phyloP scores from a whole-genome alignment of 2,113 vertebrate genomes.

The Caretta caretta region DNA sequence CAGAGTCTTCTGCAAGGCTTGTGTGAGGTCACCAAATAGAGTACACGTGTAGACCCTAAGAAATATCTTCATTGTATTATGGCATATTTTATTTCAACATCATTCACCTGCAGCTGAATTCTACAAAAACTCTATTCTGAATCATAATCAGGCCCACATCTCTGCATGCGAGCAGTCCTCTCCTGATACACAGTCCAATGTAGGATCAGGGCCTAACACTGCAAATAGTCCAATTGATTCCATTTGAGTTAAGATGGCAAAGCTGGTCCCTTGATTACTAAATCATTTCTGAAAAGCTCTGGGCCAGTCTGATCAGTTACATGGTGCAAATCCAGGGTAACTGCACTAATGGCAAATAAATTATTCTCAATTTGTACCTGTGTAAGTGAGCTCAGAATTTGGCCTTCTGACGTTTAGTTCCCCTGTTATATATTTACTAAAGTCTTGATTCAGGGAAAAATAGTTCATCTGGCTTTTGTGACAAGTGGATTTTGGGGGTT shows the following conservation, averaged over 20 bases:
- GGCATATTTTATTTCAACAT: not conserved
- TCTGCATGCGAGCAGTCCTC: not conserved
- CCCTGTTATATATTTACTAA: not conserved
- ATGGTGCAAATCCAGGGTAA: not conserved
- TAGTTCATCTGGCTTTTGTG: not conserved
- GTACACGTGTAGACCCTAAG: not conserved
- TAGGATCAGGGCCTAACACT: not conserved
- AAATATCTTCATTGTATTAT: not conserved
- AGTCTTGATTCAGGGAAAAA: not conserved
- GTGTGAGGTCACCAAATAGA: conserved; percentile 6
- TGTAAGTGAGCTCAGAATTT: not conserved
- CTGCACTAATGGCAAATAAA: rapidly evolving
- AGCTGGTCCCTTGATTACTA: not conserved
- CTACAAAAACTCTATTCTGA: rapidly evolving
- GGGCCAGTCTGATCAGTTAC: not conserved
- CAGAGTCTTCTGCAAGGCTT: not conserved
- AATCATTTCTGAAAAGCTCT: not conserved
- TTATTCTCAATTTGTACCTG: not conserved
- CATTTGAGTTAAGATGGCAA: not conserved
- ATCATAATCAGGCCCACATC: not conserved
- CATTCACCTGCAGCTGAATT: not conserved
- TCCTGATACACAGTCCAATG: not conserved
- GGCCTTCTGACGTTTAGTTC: not conserved
- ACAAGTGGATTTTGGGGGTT: not conserved
- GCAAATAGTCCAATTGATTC: not conserved